Base-by-base conservation (phyloP, 2,113 vertebrate species). In the Piaya cayana region DNA sequence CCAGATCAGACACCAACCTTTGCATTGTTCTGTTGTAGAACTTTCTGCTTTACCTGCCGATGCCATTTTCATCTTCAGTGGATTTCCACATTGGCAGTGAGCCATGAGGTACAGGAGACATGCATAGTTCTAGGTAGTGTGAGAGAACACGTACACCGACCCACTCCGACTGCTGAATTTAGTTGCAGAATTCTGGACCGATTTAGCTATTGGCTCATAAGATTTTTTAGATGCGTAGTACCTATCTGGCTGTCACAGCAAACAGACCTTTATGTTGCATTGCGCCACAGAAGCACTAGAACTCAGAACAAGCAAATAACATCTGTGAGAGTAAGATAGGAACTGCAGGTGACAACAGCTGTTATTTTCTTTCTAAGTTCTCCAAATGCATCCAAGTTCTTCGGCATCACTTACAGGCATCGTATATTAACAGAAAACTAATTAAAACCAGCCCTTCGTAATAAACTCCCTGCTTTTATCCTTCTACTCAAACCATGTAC, bases 71-170 rank as follows among this genome's bases (percentile, higher is more conserved):
- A 71, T 21, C 45, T 43, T 30, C 78, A 37, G 13, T 12, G 8
- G 8, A 52, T 37, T 26, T 52, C 15, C 30, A n/a, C 16, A 74
- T 63, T 42, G 27, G 9, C 14, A 50, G 12, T 36, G 29, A 76
- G 30, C 29, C 3, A 0, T 37, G 11, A n/a, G 21, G 53, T 7
- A 39, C 15, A 15, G 9, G 0, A 56, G 68, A 53, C 23, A 12
- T 2, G 5, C 3, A 4, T 5, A 9, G 69, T 78, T 58, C 59
- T 53, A 59, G 30, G 26, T 1, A 20, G 8, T 8, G 13, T 5
- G 6, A 74, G 7, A 36, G 26, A 69, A 47, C 15, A 11, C 19
- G 7, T 30, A 58, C 39, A 10, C 23, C 34, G 50, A 36, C 11
- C 20, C 42, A 20, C n/a, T 71, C 16, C n/a, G 14, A 55, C 32